phyloP scores from a whole-genome alignment of 2,888 invertebrate species.

The Tetragonula carbonaria region DNA sequence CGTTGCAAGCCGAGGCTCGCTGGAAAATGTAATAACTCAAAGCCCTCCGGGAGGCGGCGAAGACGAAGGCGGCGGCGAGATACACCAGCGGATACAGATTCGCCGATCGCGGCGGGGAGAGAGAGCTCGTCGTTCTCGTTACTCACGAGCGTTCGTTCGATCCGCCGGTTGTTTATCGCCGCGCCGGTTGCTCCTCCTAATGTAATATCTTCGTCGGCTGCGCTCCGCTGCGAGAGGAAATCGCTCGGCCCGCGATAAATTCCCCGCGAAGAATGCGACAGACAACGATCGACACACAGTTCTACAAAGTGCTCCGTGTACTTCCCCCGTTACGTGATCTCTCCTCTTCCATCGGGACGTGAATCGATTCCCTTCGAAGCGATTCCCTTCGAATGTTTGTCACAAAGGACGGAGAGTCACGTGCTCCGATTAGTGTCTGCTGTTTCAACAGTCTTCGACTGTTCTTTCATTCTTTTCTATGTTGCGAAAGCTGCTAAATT shows the following conservation, averaged over 20 bases:
- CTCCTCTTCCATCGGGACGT: no score
- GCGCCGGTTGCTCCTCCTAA: slow-evolving; percentile 20
- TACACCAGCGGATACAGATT: slow-evolving; percentile 49
- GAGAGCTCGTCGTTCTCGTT: slow-evolving; percentile 33
- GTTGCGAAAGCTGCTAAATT: no score
- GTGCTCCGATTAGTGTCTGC: no score
- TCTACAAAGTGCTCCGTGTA: background rate
- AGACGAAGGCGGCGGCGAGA: slow-evolving; percentile 19
- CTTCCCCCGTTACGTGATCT: background rate
- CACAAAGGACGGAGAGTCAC: background rate
- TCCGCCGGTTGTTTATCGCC: slow-evolving; percentile 51
- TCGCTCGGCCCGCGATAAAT: slow-evolving; percentile 31
- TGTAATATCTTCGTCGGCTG: slow-evolving; percentile 45
- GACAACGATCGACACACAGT: slow-evolving; percentile 1
- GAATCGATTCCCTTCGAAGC: background rate
- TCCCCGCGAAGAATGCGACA: background rate
- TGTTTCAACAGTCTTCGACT: no score
- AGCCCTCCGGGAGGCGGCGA: slow-evolving; percentile 56
- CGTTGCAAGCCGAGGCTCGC: slow-evolving; percentile 21
- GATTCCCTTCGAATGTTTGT: background rate
- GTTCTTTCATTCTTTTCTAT: no score
- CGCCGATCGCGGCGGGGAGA: background rate
- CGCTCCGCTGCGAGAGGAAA: slow-evolving; percentile 7
- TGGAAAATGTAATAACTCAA: slow-evolving; percentile 70
- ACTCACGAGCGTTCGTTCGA: slow-evolving; percentile 25